Evolutionary conservation across 2,113 vertebrate genomes (phyloP), one percentile per base, ranked within the genome.

Genomic region (Cryptomyrus ogoouensis): DNA sequence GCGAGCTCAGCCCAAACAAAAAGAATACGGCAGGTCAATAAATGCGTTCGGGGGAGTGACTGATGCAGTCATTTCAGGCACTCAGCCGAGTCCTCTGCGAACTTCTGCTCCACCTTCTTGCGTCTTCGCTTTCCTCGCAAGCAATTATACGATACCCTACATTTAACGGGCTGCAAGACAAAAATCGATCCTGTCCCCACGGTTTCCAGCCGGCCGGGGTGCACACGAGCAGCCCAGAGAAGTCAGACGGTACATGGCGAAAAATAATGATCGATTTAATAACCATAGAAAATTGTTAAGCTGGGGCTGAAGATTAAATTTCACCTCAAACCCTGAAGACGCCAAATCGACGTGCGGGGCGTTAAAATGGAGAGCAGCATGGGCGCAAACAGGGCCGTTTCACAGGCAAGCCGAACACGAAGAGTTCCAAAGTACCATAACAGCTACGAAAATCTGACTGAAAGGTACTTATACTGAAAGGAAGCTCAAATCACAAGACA

Each of bases 251-350:
- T 21, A 17, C 8, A 77, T 21, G 88, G 21, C 24, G 66, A 77
- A 77, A 77, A 89, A 77, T 50, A 52, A 89, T 87, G 46, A 35
- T 10, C 15, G 88, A 89, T 89, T 49, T 50, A 10, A 88, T 88
- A 27, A n/a, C 42, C 44, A 46, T 7, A 88, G 62, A 49, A 89
- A 52, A 31, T 27, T 42, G 44, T 77, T 35, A 77, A 49, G 35
- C 62, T 10, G 19, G 5, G 47, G 15, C 31, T 9, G 49, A 52
- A 87, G 86, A 87, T 87, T 56, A 87, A 87, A 87, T 87, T 87
- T 50, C 86, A 53, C 49, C 7, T 21, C 50, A 53, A 21, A 87
- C 17, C 47, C 31, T 2, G 46, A 85, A 47, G 47, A 85, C 24
- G n/a, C 44, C 17, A 12, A 15, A 86, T 50, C 7, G 13, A 50